Evolutionary conservation across 2,113 vertebrate genomes (phyloP), one percentile per base, ranked within the genome.

Genomic region (Cebidichthys violaceus): DNA sequence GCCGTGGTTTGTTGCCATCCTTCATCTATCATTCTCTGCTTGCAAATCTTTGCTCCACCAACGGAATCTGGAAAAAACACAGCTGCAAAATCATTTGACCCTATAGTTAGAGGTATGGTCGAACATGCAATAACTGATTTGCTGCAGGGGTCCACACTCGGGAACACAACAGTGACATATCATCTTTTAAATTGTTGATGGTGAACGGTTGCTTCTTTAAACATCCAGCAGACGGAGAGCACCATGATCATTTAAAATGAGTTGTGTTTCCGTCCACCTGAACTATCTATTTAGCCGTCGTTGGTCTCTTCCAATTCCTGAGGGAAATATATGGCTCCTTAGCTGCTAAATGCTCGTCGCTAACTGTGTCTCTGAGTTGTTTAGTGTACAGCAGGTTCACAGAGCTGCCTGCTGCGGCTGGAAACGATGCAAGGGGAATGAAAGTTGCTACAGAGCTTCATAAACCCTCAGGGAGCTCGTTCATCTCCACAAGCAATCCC

Each of bases 11-110:
- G 64, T 75, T 55, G 64, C 68, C 70, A 4, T 78, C 65, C 43
- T 60, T 81, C 73, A 79, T 88, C 79, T 47, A 81, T 82, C 61
- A 75, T 60, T 70, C 65, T 71, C 77, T 50, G 27, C 75, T 55
- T 39, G 43, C 71, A 81, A 77, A 87, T 64, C 61, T 79, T 59
- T 80, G 61, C 35, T 43, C 15, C 45, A 50, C 33, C 29, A 33
- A 2, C 54, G 62, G 27, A 69, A 84, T 73, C 43, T 29, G 62
- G 18, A 73, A 61, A 45, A 81, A 81, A 33, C 43, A 70, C 6
- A 61, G 17, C 20, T 8, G 31, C 22, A 75, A 18, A 50, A 55
- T 15, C 29, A 55, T 67, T 22, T 72, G 27, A 45, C 35, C 27
- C 6, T 24, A 4, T 43, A 64, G 43, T 35, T 71, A 4, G n/a